Base-by-base conservation (phyloP, 1,140 invertebrate species). In the Bombus breviceps region DNA sequence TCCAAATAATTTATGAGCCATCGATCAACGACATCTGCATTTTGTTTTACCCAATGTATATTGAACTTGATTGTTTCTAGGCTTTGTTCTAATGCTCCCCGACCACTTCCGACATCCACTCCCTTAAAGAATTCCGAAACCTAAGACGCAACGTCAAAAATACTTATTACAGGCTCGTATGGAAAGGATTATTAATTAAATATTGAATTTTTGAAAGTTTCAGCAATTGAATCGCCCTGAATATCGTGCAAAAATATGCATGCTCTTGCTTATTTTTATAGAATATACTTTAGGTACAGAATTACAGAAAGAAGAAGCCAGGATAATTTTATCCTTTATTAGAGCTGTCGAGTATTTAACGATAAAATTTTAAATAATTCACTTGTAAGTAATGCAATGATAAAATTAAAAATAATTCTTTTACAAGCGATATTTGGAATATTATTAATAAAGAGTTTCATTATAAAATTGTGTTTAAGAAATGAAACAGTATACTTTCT, bases 31-130 rank as follows among this genome's bases (percentile, higher is more conserved):
- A 94, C 92, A 4, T 96, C 95, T n/a, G 96, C 96, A 89, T 97
- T 97, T 62, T 96, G 95, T 64, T 96, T 94, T 3, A 97, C 96
- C 97, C 97, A 98, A 81, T 97, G 96, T n/a, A 98, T 97, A 92
- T 98, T 98, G 64, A 97, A 96, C 89, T 96, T 96, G 81, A 98
- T 97, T n/a, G 96, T 97, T 94, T 98, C 97, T 77, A 98, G 93
- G 90, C 97, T 97, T 92, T 97, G 97, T 57, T 97, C 96, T 39
- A 98, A 93, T n/a, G 97, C 96, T 89, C 97, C 93, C 41, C 95
- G 93, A 37, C 97, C 97, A 13, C 96, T 96, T 34, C 97, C 97
- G 3, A 97, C 96, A 82, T 97, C 96, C 85, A 96, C 95, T 62
- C 96, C 96, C 85, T 95, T 96, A 93, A 97, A 97, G 92, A 97